Evolutionary conservation across 2,888 invertebrate genomes (phyloP).

Genomic region (Caenorhabditis angaria): DNA sequence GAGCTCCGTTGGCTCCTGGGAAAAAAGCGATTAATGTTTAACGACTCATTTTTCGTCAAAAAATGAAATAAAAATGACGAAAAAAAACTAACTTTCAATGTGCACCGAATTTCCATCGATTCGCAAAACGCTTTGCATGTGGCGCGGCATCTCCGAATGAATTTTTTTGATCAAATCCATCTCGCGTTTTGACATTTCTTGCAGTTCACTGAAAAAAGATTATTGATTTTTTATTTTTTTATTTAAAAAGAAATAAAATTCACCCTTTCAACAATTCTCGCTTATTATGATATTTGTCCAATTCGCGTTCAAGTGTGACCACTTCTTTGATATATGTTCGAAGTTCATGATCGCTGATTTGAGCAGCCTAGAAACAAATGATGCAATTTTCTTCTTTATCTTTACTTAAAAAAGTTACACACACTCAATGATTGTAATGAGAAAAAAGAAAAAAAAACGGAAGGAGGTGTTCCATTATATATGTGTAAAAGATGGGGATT

Average conservation of each 20-base stretch:
- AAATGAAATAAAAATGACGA: background rate
- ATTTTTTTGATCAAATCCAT: conserved; percentile 34
- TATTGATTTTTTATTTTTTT: conserved; percentile 1
- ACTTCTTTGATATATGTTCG: conserved; percentile 19
- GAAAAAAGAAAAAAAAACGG: conserved; percentile 2
- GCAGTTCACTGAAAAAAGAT: conserved; percentile 32
- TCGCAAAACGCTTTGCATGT: conserved; percentile 43
- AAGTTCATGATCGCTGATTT: conserved; percentile 38
- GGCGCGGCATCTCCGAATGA: conserved; percentile 39
- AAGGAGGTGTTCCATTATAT: conserved; percentile 3
- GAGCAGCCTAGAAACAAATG: conserved; percentile 12
- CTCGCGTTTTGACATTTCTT: conserved; percentile 26
- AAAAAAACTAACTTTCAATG: conserved; percentile 35
- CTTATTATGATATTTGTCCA: conserved; percentile 20
- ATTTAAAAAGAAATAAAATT: background rate
- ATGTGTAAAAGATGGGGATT: background rate
- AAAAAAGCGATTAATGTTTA: background rate
- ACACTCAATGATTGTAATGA: too few species aligned
- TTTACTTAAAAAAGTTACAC: background rate
- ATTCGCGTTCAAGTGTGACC: conserved; percentile 17
- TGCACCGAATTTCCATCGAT: conserved; percentile 30
- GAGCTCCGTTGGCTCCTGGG: background rate
- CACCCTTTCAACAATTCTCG: conserved; percentile 20
- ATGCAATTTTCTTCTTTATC: background rate
- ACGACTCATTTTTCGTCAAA: too few species aligned